A percentile compares a stretch with the other conserved stretches of the same genome.
These are phyloP conservation scores for Circaetus gallicus DNA, from an alignment of 2,113 vertebrate species.

Conservation along the genomic window DNA sequence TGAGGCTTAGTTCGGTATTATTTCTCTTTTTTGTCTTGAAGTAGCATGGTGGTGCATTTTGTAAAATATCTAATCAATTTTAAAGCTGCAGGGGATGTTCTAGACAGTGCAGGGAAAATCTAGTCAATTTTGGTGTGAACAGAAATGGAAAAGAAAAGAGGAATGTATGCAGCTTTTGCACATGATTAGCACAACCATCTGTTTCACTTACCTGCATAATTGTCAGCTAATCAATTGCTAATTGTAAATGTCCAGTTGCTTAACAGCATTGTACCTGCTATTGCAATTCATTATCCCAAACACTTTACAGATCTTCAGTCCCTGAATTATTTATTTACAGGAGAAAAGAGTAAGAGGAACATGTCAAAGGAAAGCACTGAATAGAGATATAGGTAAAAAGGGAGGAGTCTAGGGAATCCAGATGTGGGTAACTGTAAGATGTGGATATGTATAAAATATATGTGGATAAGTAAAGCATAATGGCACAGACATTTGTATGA, in stretches of 20 bases:
- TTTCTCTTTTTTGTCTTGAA: background rate
- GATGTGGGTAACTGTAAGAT: background rate
- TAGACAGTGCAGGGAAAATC: background rate
- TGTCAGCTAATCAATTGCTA: constrained; percentile 49
- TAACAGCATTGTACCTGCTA: background rate
- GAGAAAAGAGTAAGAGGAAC: background rate
- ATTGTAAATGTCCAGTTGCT: constrained; percentile 9
- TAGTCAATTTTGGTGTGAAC: background rate
- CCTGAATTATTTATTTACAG: background rate
- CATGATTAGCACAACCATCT: background rate
- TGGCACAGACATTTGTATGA: background rate
- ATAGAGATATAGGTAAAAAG: background rate
- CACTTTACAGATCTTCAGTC: background rate
- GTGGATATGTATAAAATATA: background rate
- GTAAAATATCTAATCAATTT: background rate
- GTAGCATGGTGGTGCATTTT: background rate
- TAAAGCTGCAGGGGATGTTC: background rate
- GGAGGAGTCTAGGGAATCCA: background rate
- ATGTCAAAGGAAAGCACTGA: background rate
- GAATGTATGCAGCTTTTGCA: background rate
- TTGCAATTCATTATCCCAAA: background rate
- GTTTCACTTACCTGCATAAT: constrained; percentile 34
- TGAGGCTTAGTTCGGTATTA: background rate
- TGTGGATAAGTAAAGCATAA: background rate
- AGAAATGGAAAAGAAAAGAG: background rate